A percentile compares a stretch with the other conserved stretches of the same genome.
These are phyloP conservation scores for Crotalus helleri DNA, from an alignment of 2,113 vertebrate genomes.

Conservation along the genomic window DNA sequence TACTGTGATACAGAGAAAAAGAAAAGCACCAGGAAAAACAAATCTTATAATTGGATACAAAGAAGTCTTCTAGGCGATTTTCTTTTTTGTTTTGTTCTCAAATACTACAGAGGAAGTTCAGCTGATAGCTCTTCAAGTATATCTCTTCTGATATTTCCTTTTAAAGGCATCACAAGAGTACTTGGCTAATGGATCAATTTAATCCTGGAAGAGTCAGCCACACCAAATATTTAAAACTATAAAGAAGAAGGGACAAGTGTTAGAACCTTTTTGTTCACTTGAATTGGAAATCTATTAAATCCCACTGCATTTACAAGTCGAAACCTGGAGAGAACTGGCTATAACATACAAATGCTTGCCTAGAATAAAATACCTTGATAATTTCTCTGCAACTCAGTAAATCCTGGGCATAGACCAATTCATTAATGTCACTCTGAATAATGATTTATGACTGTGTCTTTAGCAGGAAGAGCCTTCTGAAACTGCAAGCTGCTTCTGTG, in stretches of 20 bases:
- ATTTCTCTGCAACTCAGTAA: slow-evolving; percentile 45
- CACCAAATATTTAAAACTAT: neutral
- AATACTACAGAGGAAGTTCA: neutral
- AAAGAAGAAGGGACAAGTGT: neutral
- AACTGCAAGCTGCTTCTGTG: slow-evolving; percentile 60
- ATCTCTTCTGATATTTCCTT: neutral
- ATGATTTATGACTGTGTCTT: slow-evolving; percentile 56
- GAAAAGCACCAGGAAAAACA: neutral
- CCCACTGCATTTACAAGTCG: neutral
- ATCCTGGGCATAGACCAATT: slow-evolving; percentile 56
- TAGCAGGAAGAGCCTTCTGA: slow-evolving; percentile 58
- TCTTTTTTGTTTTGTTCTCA: neutral
- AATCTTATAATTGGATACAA: neutral
- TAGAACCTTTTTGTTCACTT: neutral
- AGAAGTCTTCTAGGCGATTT: neutral
- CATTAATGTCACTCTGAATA: slow-evolving; percentile 61
- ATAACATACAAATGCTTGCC: neutral
- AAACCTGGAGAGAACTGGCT: neutral
- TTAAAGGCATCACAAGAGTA: neutral
- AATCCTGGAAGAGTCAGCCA: neutral
- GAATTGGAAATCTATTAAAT: neutral
- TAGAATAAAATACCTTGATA: slow-evolving; percentile 14
- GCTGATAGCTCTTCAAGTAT: neutral
- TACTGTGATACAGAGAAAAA: neutral
- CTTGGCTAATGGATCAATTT: neutral